A percentile compares a stretch with the other conserved stretches of the same genome.
Conservation (phyloP, 2,113 vertebrate species). For the Dicrurus megarhynchus region DNA sequence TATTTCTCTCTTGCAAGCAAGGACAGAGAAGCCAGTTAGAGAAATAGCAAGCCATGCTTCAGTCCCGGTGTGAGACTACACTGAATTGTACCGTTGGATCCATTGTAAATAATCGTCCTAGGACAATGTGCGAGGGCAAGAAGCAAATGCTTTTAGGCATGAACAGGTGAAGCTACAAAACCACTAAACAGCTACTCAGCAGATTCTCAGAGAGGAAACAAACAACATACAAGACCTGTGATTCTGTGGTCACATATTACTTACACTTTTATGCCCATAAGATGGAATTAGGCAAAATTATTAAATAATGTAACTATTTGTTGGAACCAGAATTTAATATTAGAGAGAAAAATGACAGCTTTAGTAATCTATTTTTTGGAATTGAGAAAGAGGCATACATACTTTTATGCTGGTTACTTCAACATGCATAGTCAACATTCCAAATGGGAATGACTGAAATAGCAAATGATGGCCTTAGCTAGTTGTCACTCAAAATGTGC, state of each 20-base stretch:
- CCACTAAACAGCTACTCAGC: not conserved
- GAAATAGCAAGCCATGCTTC: not conserved
- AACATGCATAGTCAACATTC: not conserved
- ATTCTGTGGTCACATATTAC: not conserved
- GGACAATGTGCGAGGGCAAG: fast-evolving
- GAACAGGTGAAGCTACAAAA: not conserved
- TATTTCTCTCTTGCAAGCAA: not conserved
- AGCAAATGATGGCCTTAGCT: not conserved
- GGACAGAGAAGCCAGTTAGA: not conserved
- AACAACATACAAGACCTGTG: not conserved
- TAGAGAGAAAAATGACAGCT: not conserved
- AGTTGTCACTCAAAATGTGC: not conserved
- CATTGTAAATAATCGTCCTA: not conserved
- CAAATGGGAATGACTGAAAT: not conserved
- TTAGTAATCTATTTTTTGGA: not conserved
- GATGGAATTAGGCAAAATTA: not conserved
- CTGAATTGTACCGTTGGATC: not conserved
- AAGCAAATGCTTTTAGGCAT: not conserved
- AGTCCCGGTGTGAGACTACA: not conserved
- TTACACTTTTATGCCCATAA: not conserved
- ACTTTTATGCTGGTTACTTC: not conserved
- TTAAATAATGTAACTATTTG: not conserved
- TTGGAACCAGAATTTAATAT: not conserved
- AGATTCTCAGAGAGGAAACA: not conserved
- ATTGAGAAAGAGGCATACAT: not conserved